Conservation (phyloP, 1,140 invertebrate species). For the Calephelis nemesis region DNA sequence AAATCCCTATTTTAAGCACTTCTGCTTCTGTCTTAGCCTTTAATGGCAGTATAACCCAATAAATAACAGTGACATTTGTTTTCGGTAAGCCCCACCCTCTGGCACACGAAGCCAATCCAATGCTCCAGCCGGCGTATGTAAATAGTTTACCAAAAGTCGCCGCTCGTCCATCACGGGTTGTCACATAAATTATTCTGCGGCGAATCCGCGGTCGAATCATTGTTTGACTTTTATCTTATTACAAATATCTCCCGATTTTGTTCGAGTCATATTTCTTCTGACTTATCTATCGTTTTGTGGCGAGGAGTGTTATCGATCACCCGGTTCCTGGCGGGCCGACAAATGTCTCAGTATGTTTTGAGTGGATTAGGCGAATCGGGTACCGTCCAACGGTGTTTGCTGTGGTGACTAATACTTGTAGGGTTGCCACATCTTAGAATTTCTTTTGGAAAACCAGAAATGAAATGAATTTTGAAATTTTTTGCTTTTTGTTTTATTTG, state of each 20-base stretch:
- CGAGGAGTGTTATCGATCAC: slow-evolving; percentile 75
- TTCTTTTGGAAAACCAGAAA: too few relatives aligned
- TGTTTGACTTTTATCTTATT: slow-evolving; percentile 79
- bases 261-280: slow-evolving; percentile 78
- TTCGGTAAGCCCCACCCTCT: slow-evolving; percentile 77
- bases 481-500: too few relatives aligned
- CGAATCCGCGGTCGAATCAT: slow-evolving; percentile 78
- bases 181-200: slow-evolving; percentile 79
- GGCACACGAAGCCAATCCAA: slow-evolving; percentile 73
- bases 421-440: too few relatives aligned
- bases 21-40: slow-evolving; percentile 60
- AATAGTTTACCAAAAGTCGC: slow-evolving; percentile 78
- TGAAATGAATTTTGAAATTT: too few relatives aligned
- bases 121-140: slow-evolving; percentile 71
- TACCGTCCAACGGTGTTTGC: too few relatives aligned
- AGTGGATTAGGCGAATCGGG: slow-evolving; percentile 22
- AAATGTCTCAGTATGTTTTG: slow-evolving; percentile 60
- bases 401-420: too few relatives aligned
- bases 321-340: slow-evolving; percentile 62
- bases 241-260: slow-evolving; percentile 78
- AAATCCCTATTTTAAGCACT: slow-evolving; percentile 9
- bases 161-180: slow-evolving; percentile 78
- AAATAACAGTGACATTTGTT: slow-evolving; percentile 79
- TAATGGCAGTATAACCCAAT: slow-evolving; percentile 65
- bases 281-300: slow-evolving; percentile 78